Evolutionary conservation across 2,113 vertebrate genomes (phyloP), one percentile per base, ranked within the genome.

Genomic region (Bos taurus): DNA sequence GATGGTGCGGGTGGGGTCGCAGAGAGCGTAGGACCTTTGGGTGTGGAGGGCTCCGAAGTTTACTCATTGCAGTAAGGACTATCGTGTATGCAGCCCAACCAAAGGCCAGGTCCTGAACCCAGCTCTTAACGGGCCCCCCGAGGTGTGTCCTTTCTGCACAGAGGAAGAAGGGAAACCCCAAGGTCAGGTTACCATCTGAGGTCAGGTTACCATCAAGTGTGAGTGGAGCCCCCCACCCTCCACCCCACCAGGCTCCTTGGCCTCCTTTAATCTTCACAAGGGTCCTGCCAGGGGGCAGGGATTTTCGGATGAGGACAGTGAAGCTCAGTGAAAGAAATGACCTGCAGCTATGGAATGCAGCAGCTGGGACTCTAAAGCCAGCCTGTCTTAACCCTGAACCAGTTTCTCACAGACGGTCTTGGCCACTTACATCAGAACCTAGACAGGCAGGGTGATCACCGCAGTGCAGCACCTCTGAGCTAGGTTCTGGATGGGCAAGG

Each of bases 41-140:
- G 43, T 8, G 28, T 8, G 3, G 54, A 59, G 52, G 23, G n/a
- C 56, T 33, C 36, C 17, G 91, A 56, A 46, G 46, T n/a, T 54
- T 5, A 48, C 57, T n/a, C 60, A 9, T 50, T 46, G 16, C 50
- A 36, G 0, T 25, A 50, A 59, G 71, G 33, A n/a, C n/a, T 50
- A 19, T 33, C 1, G 0, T 0, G 7, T 30, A 4, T 4, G 33
- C n/a, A 52, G n/a, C 33, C 48, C 25, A n/a, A 43, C 59, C 48
- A 17, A n/a, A 60, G 17, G 64, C 46, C 56, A 64, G 62, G 52
- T 52, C 87, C 54, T 54, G 54, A 77, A 57, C 26, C n/a, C 57
- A 30, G 59, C 40, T 57, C 36, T 28, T 57, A 40, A 52, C 4
- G 1, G 1, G 26, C 4, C 19, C 57, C 40, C 67, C 3, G 33